phyloP scores from a whole-genome alignment of 1,140 invertebrate species.

The Magallana gigas region DNA sequence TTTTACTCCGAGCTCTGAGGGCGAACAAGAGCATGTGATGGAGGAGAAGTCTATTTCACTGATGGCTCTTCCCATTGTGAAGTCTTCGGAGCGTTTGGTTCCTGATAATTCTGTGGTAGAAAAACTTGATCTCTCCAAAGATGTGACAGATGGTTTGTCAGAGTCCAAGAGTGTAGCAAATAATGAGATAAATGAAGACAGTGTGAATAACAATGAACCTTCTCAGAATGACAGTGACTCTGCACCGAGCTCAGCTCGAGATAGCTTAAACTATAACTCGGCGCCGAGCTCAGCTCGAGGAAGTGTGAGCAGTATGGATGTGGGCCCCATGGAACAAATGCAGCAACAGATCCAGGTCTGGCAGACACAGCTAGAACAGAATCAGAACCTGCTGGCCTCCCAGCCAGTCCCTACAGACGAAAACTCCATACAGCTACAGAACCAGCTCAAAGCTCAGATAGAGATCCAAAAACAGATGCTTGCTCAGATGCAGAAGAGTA shows the following conservation, averaged over 20 bases:
- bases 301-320: constrained; percentile 48
- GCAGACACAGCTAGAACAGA: constrained; percentile 70
- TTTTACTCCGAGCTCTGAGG: constrained; percentile 64
- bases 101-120: not conserved
- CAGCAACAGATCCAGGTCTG: constrained; percentile 68
- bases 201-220: constrained; percentile 22
- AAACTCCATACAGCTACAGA: constrained; percentile 58
- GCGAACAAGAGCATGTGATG: constrained; percentile 63
- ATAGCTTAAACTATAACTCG: constrained; percentile 33
- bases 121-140: constrained; percentile 20
- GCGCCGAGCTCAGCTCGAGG: not conserved
- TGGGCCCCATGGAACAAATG: constrained; percentile 64
- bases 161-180: not conserved
- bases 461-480: constrained; percentile 71
- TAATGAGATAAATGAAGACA: constrained; percentile 28
- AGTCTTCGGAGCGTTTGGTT: not conserved
- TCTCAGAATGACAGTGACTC: not conserved
- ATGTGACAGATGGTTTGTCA: constrained; percentile 23
- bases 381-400: constrained; percentile 65
- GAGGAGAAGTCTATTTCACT: constrained; percentile 69
- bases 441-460: constrained; percentile 67
- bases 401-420: constrained; percentile 50
- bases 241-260: not conserved
- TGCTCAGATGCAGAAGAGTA: constrained; percentile 69
- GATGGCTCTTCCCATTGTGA: constrained; percentile 63